A percentile compares a stretch with the other conserved stretches of the same genome.
These are phyloP conservation scores for Mamestra configurata DNA, from an alignment of 1,140 invertebrate species.

Conservation along the genomic window DNA sequence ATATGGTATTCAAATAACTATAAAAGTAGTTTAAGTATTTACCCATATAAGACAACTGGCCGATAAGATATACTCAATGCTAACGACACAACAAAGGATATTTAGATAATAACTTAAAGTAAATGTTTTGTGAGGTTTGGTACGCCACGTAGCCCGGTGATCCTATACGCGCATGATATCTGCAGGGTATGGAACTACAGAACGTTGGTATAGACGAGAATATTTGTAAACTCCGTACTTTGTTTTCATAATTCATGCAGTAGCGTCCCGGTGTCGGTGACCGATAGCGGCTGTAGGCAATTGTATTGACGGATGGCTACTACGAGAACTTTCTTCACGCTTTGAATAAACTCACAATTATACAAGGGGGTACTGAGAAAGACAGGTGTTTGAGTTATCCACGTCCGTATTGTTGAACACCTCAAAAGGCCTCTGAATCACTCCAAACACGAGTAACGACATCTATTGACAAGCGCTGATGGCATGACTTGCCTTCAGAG, in stretches of 20 bases:
- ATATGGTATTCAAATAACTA: conserved; percentile 38
- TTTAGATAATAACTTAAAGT: conserved; percentile 35
- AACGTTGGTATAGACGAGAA: conserved; percentile 30
- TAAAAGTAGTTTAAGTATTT: conserved; percentile 44
- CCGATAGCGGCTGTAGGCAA: conserved; percentile 30
- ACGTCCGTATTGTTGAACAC: not conserved
- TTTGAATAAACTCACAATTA: conserved; percentile 13
- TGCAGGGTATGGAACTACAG: not conserved
- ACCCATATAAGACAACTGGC: conserved; percentile 19
- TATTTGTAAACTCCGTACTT: conserved; percentile 40
- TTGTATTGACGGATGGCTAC: conserved; percentile 26
- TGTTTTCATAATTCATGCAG: conserved; percentile 42
- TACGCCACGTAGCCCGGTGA: not conserved
- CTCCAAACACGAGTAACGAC: not conserved
- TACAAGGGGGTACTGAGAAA: conserved; percentile 4
- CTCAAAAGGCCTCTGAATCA: not conserved
- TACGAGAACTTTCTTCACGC: conserved; percentile 21
- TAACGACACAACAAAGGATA: conserved; percentile 29
- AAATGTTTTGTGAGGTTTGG: conserved; percentile 32
- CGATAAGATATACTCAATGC: conserved; percentile 42
- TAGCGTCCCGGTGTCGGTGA: conserved; percentile 42
- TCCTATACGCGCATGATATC: not conserved
- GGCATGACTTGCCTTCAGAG: not conserved
- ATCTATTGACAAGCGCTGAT: not conserved
- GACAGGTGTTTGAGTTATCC: not conserved